phyloP scores from a whole-genome alignment of 2,888 invertebrate genomes.

The Habrosyne pyritoides region DNA sequence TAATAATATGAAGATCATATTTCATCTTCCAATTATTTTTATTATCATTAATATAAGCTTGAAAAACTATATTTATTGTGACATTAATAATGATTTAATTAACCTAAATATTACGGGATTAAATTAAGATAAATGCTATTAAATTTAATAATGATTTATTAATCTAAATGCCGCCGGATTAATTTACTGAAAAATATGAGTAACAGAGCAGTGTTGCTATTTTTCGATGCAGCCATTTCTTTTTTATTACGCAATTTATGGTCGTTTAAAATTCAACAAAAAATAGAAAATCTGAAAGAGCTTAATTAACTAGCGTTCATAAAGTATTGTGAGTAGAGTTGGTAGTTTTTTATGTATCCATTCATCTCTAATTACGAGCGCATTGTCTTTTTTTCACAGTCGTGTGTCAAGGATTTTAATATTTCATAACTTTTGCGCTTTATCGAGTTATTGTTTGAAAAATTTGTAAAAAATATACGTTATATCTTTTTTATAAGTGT shows the following conservation, averaged over 20 bases:
- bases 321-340: not conserved
- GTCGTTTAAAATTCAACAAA: not conserved
- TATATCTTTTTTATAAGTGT: not conserved
- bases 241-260: not conserved
- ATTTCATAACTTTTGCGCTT: slow-evolving; percentile 4
- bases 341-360: not conserved
- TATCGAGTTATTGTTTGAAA: not conserved
- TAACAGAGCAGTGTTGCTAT: too few species aligned
- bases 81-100: too few species aligned
- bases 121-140: too few species aligned
- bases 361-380: not conserved
- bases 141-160: too few species aligned
- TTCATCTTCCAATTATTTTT: too few species aligned
- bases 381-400: slow-evolving; percentile 7
- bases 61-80: too few species aligned
- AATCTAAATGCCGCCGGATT: too few species aligned
- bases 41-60: too few species aligned
- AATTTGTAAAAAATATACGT: not conserved
- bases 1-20: too few species aligned
- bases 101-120: too few species aligned
- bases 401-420: slow-evolving; percentile 8
- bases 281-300: not conserved
- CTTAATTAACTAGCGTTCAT: not conserved
- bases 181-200: too few species aligned
- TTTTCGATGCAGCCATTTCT: too few species aligned